These are phyloP conservation scores for Leucania comma DNA, from an alignment of 2,888 invertebrate species.

Conservation along the genomic window DNA sequence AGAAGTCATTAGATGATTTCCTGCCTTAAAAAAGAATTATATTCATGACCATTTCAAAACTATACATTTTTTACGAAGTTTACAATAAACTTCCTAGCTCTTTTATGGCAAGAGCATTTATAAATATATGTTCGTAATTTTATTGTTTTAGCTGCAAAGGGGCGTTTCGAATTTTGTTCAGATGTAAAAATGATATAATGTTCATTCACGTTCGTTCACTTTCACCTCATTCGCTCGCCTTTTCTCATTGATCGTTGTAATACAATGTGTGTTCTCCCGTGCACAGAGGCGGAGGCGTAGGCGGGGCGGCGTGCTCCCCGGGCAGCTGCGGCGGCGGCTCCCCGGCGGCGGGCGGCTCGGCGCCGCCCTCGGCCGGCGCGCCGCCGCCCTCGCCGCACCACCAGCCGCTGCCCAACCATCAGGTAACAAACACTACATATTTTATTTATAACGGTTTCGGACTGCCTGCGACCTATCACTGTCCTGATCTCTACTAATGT, in stretches of 20 bases:
- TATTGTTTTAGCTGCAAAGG: too few relatives aligned
- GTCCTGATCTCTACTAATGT: too few relatives aligned
- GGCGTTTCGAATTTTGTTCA: too few relatives aligned
- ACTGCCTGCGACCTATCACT: too few relatives aligned
- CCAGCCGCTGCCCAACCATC: slow-evolving; percentile 67
- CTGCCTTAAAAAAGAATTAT: too few relatives aligned
- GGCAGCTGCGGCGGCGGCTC: slow-evolving; percentile 88
- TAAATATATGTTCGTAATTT: too few relatives aligned
- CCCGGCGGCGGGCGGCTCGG: slow-evolving; percentile 83
- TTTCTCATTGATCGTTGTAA: rapidly evolving
- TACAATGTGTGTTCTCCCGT: rapidly evolving
- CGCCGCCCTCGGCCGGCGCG: slow-evolving; percentile 85
- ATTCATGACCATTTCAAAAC: too few relatives aligned
- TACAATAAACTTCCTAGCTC: too few relatives aligned
- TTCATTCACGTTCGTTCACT: neutral
- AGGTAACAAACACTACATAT: slow-evolving; percentile 71
- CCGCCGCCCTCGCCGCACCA: slow-evolving; percentile 79
- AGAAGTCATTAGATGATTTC: too few relatives aligned
- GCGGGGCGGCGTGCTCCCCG: slow-evolving; percentile 81
- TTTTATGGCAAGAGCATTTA: too few relatives aligned
- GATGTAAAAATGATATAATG: neutral
- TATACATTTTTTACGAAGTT: too few relatives aligned
- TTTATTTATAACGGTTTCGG: too few relatives aligned
- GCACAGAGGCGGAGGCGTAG: neutral
- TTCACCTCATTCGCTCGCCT: rapidly evolving